Evolutionary conservation across 2,797 vertebrate genomes (phyloP), one percentile per base, ranked within the genome.

Genomic region (Chelidonichthys spinosus): DNA sequence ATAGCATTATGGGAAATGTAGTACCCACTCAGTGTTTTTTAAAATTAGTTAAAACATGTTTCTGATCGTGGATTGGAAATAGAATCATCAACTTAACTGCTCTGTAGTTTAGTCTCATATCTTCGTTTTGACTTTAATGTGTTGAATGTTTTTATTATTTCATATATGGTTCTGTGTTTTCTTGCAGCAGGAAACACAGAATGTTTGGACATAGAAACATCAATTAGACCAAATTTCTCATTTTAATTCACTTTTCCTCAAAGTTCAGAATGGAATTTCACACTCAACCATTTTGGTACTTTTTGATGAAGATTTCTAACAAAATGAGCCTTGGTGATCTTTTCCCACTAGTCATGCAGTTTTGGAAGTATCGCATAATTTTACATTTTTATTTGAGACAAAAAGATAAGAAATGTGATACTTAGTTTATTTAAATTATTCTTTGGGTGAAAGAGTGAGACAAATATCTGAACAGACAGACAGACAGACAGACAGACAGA

Each of bases 361-460:
- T 49, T 49, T n/a, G n/a, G 17, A 15, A 49, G 18, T 11, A 50
- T 50, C 25, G 15, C 49, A 50, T 50, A 17, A 50, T 50, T 50
- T 25, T 25, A 25, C 25, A 25, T 25, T 25, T 25, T 25, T 25
- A 25, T 25, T 25, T 25, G 25, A 25, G 63, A 32, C 14, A 4
- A 37, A 25, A 35, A 52, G 8, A 43, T 35, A 13, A 74, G 6
- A 43, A 36, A 18, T 54, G 15, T 43, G 42, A 17, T 10, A 33
- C 17, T 18, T 6, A 39, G 5, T 37, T 37, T 43, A 25, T 71
- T 40, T 59, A 56, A 72, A 56, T 13, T 18, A 60, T 46, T 68
- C 43, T 53, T 39, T 5, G 36, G 33, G 15, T 50, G 3, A 62
- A 63, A 43, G 50, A 36, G 14, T 54, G n/a, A 40, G 52, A 52